Percentiles rank a stretch among this genome's conserved stretches.
phyloP scores from a whole-genome alignment of 2,113 vertebrate genomes.

The Benitochromis conjunctus region DNA sequence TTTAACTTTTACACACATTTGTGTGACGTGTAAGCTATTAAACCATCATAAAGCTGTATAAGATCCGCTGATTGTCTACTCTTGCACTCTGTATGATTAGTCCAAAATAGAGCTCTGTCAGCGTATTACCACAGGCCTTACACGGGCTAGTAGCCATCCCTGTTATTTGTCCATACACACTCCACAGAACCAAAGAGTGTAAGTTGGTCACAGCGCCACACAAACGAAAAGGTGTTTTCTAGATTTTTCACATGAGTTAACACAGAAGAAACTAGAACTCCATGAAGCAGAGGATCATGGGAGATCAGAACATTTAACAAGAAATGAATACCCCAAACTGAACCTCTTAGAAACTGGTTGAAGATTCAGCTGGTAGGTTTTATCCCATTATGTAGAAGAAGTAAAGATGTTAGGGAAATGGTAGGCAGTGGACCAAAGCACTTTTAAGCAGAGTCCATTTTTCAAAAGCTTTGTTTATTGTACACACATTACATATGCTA shows the following conservation, averaged over 20 bases:
- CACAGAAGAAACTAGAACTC: neutral
- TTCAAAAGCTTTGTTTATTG: neutral
- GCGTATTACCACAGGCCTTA: neutral
- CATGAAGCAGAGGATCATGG: neutral
- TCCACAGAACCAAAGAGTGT: neutral
- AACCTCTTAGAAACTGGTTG: neutral
- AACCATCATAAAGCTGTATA: neutral
- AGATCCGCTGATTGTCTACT: neutral
- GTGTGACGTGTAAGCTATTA: neutral
- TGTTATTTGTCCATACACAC: conserved; percentile 9
- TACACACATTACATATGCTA: neutral
- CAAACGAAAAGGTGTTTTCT: neutral
- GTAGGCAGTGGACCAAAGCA: neutral
- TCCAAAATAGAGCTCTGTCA: conserved; percentile 32
- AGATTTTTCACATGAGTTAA: neutral
- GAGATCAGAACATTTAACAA: neutral
- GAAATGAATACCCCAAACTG: neutral
- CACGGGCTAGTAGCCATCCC: neutral
- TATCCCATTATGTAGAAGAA: neutral
- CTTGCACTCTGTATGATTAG: conserved; percentile 47
- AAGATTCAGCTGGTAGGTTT: neutral
- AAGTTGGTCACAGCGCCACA: conserved; percentile 3
- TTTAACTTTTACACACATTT: neutral
- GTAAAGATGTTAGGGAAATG: neutral
- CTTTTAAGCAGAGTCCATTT: neutral